Conservation (phyloP, 2,888 invertebrate species). For the Andricus curvator region DNA sequence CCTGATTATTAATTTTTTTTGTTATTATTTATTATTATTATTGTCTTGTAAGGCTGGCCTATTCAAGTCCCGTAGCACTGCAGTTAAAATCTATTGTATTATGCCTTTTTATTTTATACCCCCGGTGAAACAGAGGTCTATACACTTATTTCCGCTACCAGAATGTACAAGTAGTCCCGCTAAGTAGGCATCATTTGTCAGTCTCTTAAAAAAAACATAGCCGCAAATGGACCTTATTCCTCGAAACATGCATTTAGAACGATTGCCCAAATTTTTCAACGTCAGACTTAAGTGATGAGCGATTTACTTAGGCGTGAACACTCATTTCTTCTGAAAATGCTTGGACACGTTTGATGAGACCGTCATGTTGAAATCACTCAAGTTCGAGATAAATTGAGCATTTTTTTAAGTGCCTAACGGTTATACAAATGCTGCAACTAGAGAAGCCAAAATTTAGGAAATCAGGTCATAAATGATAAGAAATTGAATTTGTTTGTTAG, state of each 20-base stretch:
- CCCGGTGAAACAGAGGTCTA: too few relatives aligned
- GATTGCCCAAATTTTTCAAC: background rate
- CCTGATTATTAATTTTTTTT: too few relatives aligned
- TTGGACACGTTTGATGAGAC: background rate
- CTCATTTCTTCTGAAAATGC: background rate
- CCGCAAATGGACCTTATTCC: background rate
- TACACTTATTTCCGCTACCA: background rate
- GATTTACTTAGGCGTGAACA: background rate
- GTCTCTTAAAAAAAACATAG: background rate
- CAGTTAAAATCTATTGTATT: too few relatives aligned
- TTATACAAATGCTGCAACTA: background rate
- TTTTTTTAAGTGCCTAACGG: background rate
- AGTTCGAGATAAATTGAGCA: background rate
- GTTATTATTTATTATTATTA: too few relatives aligned
- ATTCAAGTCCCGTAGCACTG: too few relatives aligned
- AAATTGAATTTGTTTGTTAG: background rate
- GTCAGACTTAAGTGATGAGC: background rate
- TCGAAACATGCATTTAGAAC: background rate
- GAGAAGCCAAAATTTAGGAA: background rate
- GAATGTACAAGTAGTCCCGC: conserved; percentile 1
- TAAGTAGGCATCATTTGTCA: background rate
- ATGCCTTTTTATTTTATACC: too few relatives aligned
- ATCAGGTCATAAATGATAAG: background rate
- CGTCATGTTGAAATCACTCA: background rate
- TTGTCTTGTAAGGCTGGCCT: too few relatives aligned